Evolutionary conservation across 1,140 invertebrate genomes (phyloP), one percentile per base, ranked within the genome.

Genomic region (Zaprionus lachaisei): DNA sequence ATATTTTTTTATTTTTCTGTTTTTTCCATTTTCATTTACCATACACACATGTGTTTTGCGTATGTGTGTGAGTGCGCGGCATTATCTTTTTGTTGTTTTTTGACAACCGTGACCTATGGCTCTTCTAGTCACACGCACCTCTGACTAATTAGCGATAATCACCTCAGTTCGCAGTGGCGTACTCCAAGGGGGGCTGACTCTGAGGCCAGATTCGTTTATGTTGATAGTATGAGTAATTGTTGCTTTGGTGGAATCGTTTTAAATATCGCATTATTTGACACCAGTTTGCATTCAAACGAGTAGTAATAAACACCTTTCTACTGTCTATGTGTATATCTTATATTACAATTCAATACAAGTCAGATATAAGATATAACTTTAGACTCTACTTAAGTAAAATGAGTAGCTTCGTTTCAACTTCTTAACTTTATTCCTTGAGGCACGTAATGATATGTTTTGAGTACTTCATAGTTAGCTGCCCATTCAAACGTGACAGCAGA

Each of bases 121-220:
- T 57, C 37, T 67, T 67, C 38, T 67, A 67, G 54, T 67, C 63
- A 67, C 65, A 67, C 65, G 65, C 65, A 58, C 65, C 55, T 65
- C 38, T 49, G 69, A 65, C 54, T 57, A 51, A 72, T 57, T 57
- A 70, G 17, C 34, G n/a, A 34, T 62, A 55, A 63, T 70, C 54
- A 38, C 14, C 34, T 24, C 28, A 12, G 20, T 2, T 22, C 47
- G 47, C 47, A 51, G 20, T 51, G 47, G 47, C 20, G 20, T 51
- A 51, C 20, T n/a, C 22, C 9, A 51, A 24, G 47, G 47, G 47
- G 47, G 47, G 17, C 47, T 51, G 20, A 51, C 17, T 11, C 47
- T 24, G 20, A 51, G 47, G 47, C 24, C 11, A 51, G 5, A 22
- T 24, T 22, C 47, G 20, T 20, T 24, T 1, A 20, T 24, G 9